Evolutionary conservation across 2,888 invertebrate species (phyloP), one percentile per base, ranked within the genome.

Genomic region (Oxyscelio sp.): DNA sequence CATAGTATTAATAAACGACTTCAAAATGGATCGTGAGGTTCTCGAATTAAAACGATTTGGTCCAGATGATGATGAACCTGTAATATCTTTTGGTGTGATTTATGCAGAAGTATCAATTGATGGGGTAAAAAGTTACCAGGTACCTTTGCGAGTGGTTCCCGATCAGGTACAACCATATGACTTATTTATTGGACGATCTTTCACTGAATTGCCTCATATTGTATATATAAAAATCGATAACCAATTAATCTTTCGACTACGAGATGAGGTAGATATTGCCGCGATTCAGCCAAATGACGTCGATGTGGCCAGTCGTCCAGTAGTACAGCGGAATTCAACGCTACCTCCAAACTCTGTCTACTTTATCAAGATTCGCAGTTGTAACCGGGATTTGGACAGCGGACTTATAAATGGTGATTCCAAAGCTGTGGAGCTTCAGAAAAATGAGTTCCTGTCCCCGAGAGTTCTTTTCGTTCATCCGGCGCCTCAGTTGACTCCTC

Each of bases 111-210:
- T 88, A 1, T 27, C 68, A 9, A 61, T 87, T 2, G 88, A 88
- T 50, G 80, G 70, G 19, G 87, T 87, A 0, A n/a, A 11, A 40
- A 80, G 68, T 2, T 54, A 82, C 0, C 38, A 77, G 0, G 78
- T 89, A 0, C 68, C 73, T 0, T 27, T 89, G 9, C 61, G 87
- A 48, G 73, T 89, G 4, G 89, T 90, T 21, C 87, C 87, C 8
- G 88, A 90, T 59, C 63, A 87, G 22, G 85, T 78, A 5, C 88
- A 89, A 59, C 71, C 82, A 4, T 61, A 78, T 3, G 88, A 88
- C 22, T 17, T 90, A n/a, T 77, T 89, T 27, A 82, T 89, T 4
- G 87, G 89, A 8, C 77, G 89, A 13, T 85, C 85, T 0, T 87
- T 75, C 21, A 87, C 85, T 0, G 89, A 88, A 8, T 50, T 84